A percentile compares a stretch with the other conserved stretches of the same genome.
These are phyloP conservation scores for Cynaeus angustus DNA, from an alignment of 2,888 invertebrate species.

Conservation along the genomic window DNA sequence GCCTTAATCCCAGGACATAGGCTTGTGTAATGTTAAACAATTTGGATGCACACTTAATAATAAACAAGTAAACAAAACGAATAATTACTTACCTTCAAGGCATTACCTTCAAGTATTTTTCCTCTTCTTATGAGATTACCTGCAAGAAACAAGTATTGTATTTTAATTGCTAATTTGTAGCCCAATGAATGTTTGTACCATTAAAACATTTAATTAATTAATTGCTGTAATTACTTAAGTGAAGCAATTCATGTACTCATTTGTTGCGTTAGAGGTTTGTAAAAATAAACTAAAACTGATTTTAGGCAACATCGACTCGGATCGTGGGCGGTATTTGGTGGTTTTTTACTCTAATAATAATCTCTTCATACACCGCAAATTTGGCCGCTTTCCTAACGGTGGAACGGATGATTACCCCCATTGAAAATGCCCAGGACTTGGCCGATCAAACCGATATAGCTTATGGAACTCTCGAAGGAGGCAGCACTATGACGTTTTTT, in stretches of 20 bases:
- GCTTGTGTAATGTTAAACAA: no score
- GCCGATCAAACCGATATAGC: constrained; percentile 86
- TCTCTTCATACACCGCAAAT: constrained; percentile 94
- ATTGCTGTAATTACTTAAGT: no score
- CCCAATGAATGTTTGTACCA: neutral
- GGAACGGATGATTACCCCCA: constrained; percentile 90
- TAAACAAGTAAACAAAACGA: no score
- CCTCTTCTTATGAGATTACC: constrained; percentile 15
- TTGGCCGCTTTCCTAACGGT: constrained; percentile 93
- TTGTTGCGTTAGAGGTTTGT: no score
- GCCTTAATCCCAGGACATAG: constrained; percentile 33
- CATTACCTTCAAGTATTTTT: no score
- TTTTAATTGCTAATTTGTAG: constrained; percentile 3
- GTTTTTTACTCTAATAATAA: constrained; percentile 93
- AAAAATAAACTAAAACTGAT: no score
- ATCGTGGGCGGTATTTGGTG: constrained; percentile 93
- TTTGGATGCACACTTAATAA: no score
- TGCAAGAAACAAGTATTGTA: constrained; percentile 41
- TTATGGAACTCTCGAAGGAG: constrained; percentile 88
- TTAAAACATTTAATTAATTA: no score
- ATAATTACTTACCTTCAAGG: no score
- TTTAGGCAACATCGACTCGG: constrained; percentile 81
- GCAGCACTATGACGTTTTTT: constrained; percentile 93
- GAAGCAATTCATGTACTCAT: no score
- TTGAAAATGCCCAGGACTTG: constrained; percentile 89